A percentile compares a stretch with the other conserved stretches of the same genome.
These are phyloP conservation scores for Yoshiicerus persimilis DNA, from an alignment of 1,140 invertebrate genomes.

Conservation along the genomic window DNA sequence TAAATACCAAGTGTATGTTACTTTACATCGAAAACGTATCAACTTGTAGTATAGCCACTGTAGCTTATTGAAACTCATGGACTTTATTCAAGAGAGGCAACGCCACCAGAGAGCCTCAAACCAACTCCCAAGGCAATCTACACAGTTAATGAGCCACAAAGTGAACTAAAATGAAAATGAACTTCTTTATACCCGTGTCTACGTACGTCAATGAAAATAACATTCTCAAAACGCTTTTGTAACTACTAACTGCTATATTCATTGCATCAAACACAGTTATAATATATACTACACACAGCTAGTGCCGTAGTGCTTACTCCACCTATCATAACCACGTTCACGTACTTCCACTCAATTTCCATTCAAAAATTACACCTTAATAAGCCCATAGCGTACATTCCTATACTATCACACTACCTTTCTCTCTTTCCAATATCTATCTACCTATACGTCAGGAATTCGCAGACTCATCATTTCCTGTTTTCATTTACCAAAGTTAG, in stretches of 20 bases:
- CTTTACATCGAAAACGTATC: too few species aligned
- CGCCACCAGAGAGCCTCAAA: neutral
- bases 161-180: slow-evolving; percentile 24
- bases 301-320: too few species aligned
- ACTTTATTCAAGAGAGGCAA: neutral
- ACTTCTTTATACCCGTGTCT: neutral
- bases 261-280: neutral
- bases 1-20: too few species aligned
- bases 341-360: too few species aligned
- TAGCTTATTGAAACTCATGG: neutral
- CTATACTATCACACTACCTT: too few species aligned
- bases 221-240: neutral
- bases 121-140: slow-evolving; percentile 23
- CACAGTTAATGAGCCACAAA: slow-evolving; percentile 27
- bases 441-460: neutral
- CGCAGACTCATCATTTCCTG: neutral
- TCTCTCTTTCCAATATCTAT: too few species aligned
- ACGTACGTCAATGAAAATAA: neutral
- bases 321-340: too few species aligned
- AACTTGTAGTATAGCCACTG: neutral
- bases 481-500: neutral
- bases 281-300: too few species aligned
- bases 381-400: too few species aligned
- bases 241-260: neutral
- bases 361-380: too few species aligned